Base-by-base conservation (phyloP, 2,888 invertebrate species). In the Pharmacophagus antenor region DNA sequence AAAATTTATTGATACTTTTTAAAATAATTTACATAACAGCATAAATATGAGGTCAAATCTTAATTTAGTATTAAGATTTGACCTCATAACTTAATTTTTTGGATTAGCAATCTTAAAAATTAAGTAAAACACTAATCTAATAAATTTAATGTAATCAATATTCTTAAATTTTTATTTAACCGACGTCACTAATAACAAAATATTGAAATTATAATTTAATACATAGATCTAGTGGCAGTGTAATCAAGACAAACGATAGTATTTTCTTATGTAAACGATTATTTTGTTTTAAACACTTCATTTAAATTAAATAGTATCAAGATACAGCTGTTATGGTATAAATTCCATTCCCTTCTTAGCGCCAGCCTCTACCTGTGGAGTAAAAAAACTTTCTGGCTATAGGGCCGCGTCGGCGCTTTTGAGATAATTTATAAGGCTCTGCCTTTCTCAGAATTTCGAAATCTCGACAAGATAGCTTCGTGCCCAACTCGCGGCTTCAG, bases 391-490 rank as follows among this genome's bases (percentile, higher is more conserved):
- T 86, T 86, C 85, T 82, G 86, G 84, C 84, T 82, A 78, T 81
- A 76, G 82, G 85, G 80, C 88, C 86, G 85, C 76, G 89, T 85
- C 90, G 90, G 89, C 88, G 80, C 89, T 88, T 90, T 90, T 89
- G 89, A 86, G 86, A 90, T 88, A 88, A 88, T 89, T 89, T 89
- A 89, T 88, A 88, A 89, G 88, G 87, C 83, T 84, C 79, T 84
- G 81, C 88, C 88, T 88, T 89, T 89, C 89, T 85, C 78, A 82
- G 89, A 89, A 89, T 90, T 89, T 86, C 88, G 87, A 89, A 90
- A 90, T 89, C 87, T 85, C 82, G 77, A 73, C 74, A 77, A 83
- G 87, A 84, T 82, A 81, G 82, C 82, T 80, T 70, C 81, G 76
- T 68, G 71, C 70, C 71, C 70, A 70, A 71, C 76, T 76, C 78